These are phyloP conservation scores for Tinea trinotella DNA, from an alignment of 2,888 invertebrate genomes.

Conservation along the genomic window DNA sequence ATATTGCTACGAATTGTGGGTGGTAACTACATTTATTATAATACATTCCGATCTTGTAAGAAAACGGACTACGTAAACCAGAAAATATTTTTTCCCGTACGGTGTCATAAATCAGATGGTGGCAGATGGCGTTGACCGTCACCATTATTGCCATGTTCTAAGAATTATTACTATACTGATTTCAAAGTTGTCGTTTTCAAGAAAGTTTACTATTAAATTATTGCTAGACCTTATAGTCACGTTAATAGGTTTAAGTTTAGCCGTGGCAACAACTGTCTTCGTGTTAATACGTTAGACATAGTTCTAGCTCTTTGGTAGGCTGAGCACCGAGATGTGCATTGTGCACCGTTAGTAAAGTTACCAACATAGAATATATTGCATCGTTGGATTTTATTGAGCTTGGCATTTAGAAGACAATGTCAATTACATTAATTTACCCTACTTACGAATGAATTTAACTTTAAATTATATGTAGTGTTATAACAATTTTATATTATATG, in stretches of 20 bases:
- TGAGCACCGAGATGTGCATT: slow-evolving; percentile 15
- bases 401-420: too few species aligned
- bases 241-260: neutral
- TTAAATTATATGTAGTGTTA: too few species aligned
- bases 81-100: slow-evolving; percentile 48
- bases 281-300: neutral
- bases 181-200: slow-evolving; percentile 35
- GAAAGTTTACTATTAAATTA: slow-evolving; percentile 27
- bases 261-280: neutral
- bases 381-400: too few species aligned
- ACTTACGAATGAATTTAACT: too few species aligned
- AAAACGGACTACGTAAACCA: slow-evolving; percentile 25
- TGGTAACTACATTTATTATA: too few species aligned
- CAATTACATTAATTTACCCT: too few species aligned
- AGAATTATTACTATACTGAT: slow-evolving; percentile 53
- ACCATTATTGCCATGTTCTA: slow-evolving; percentile 61
- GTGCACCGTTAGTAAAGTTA: neutral
- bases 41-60: too few species aligned
- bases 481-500: slow-evolving; percentile 23
- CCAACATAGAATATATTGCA: slow-evolving; percentile 20
- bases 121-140: slow-evolving; percentile 63
- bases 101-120: slow-evolving; percentile 61
- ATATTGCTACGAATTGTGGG: too few species aligned
- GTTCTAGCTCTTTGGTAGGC: neutral
- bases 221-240: neutral